Base-by-base conservation (phyloP, 2,113 vertebrate species). In the Tilapia sparmanii region DNA sequence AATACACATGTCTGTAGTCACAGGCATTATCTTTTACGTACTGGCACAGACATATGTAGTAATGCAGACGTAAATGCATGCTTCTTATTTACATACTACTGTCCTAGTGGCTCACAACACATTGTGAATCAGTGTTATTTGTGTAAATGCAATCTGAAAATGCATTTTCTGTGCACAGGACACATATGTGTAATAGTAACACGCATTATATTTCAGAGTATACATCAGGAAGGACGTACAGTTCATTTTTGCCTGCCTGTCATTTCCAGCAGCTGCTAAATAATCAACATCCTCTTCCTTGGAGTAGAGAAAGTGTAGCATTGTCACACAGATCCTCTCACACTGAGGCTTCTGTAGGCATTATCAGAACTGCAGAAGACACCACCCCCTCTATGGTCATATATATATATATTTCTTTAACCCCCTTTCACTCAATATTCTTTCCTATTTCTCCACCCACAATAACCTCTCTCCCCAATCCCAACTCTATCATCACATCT, bases 291-390 rank as follows among this genome's bases (percentile, higher is more conserved):
- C 26, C 2, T 81, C 79, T 82, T 73, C n/a, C 35, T 31, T 71
- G 19, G 50, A 80, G 80, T n/a, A 40, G n/a, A 84, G 19, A 80
- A 76, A 35, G 57, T 79, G 24, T 0, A 76, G 42, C 55, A 83
- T 85, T 88, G 90, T 76, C 82, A 87, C 82, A 92, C 71, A 79
- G 53, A 88, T 86, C 31, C 24, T 31, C 11, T 90, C 57, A 71
- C 40, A 78, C 59, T 16, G 82, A 71, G 45, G 50, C 80, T 83
- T 80, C 71, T 89, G 85, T 71, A 71, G 79, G 61, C 78, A 35
- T 47, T 6, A 5, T 61, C 59, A 80, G 54, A 79, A 35, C n/a
- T 8, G 6, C 78, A 66, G n/a, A 85, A 82, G 83, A 91, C 90
- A 19, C 59, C 83, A 42, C 45, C 82, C 76, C 54, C 79, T 81